Conservation (phyloP, 2,797 vertebrate genomes). For the Alfaro cultratus region DNA sequence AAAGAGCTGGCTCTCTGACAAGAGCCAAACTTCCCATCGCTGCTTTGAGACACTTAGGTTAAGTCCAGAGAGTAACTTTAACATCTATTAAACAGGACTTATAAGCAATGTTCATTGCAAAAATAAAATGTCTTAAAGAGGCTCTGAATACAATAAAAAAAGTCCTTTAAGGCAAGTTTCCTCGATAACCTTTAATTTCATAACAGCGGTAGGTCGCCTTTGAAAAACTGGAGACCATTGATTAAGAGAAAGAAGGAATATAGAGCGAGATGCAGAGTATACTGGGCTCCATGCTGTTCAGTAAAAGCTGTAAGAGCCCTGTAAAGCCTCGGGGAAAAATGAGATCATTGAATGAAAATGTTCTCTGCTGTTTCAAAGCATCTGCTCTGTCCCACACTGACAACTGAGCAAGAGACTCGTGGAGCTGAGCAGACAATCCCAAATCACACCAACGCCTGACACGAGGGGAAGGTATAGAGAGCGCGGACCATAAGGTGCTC, state of each 20-base stretch:
- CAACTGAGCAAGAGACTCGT: conserved; percentile 36
- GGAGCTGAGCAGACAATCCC: conserved; percentile 27
- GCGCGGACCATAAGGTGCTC: conserved; percentile 43
- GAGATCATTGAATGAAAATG: conserved; percentile 49
- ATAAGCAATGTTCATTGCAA: conserved; percentile 39
- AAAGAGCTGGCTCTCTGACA: neutral
- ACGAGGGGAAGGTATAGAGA: conserved; percentile 44
- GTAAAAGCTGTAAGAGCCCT: conserved; percentile 42
- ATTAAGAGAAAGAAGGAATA: conserved; percentile 44
- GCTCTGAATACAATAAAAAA: conserved; percentile 45
- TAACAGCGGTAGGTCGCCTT: conserved; percentile 35
- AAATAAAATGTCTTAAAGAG: conserved; percentile 35
- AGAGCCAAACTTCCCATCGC: too few species aligned
- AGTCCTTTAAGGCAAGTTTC: conserved; percentile 35
- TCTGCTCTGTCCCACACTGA: conserved; percentile 29
- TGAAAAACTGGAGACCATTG: conserved; percentile 31
- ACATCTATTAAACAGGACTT: conserved; percentile 27
- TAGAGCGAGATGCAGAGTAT: conserved; percentile 34
- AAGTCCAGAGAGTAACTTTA: conserved; percentile 31
- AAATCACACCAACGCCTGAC: conserved; percentile 40
- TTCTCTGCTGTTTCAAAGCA: conserved; percentile 56
- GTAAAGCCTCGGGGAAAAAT: conserved; percentile 45
- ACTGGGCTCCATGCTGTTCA: conserved; percentile 32
- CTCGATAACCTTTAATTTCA: conserved; percentile 50
- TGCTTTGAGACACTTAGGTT: conserved; percentile 37